Percentiles rank a stretch among this genome's conserved stretches.
These are phyloP conservation scores for Portevinia maculata DNA, from an alignment of 2,888 invertebrate species.

Conservation along the genomic window DNA sequence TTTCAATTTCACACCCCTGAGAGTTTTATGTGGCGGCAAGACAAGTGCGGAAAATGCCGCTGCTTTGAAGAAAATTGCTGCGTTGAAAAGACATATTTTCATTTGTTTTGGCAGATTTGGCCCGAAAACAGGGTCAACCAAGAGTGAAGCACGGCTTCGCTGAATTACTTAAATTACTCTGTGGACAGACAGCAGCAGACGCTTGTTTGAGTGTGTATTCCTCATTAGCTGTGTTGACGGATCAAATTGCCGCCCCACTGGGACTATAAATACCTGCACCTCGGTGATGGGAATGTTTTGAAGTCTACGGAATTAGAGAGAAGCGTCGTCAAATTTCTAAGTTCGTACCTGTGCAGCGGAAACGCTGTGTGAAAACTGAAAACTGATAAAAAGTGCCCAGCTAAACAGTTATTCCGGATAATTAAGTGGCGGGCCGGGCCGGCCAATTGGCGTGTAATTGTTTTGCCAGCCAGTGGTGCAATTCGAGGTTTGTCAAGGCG, in stretches of 20 bases:
- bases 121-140: constrained; percentile 58
- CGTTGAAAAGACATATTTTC: constrained; percentile 8
- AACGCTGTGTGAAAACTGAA: constrained; percentile 13
- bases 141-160: constrained; percentile 22
- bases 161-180: constrained; percentile 68
- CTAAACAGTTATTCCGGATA: constrained; percentile 68
- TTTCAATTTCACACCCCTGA: constrained; percentile 66
- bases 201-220: constrained; percentile 7
- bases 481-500: constrained; percentile 37
- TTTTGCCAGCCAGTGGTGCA: constrained; percentile 49
- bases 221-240: constrained; percentile 42
- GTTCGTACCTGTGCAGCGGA: constrained; percentile 11
- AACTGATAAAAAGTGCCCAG: constrained; percentile 60
- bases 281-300: constrained; percentile 49
- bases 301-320: constrained; percentile 23
- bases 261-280: constrained; percentile 49
- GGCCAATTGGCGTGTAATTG: constrained; percentile 63
- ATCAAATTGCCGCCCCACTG: constrained; percentile 58
- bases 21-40: constrained; percentile 59
- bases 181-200: constrained; percentile 23
- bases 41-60: constrained; percentile 54
- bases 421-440: constrained; percentile 43
- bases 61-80: constrained; percentile 32
- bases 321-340: constrained; percentile 56
- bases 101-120: constrained; percentile 8